Evolutionary conservation across 2,888 invertebrate genomes (phyloP).

Genomic region (Mythimna pallens): DNA sequence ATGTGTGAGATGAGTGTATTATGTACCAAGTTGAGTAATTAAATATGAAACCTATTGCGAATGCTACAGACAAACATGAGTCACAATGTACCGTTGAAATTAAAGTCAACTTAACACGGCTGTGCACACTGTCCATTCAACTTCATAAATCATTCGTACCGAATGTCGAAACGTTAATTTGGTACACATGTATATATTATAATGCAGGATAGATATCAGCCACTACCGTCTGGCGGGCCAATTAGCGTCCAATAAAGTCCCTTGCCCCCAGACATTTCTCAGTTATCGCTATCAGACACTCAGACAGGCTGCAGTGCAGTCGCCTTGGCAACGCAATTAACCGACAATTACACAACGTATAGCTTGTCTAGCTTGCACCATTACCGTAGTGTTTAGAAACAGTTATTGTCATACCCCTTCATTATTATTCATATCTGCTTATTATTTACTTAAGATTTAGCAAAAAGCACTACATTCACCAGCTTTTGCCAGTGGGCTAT

Average conservation of each 20-base stretch:
- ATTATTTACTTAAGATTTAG: constrained; percentile 40
- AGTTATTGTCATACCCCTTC: constrained; percentile 50
- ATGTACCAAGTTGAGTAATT: constrained; percentile 64
- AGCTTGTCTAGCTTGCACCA: constrained; percentile 62
- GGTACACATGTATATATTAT: constrained; percentile 50
- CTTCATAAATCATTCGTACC: constrained; percentile 50
- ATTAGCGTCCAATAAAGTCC: constrained; percentile 84
- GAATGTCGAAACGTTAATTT: constrained; percentile 56
- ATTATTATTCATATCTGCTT: constrained; percentile 46
- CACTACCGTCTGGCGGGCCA: constrained; percentile 82
- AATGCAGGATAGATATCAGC: constrained; percentile 70
- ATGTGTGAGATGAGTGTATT: constrained; percentile 67
- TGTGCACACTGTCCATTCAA: constrained; percentile 43
- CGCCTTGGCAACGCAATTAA: constrained; percentile 80
- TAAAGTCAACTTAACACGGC: constrained; percentile 50
- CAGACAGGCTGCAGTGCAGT: constrained; percentile 69
- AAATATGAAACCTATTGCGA: constrained; percentile 58
- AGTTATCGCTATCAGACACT: constrained; percentile 76
- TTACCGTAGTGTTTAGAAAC: constrained; percentile 59
- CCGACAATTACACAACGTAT: constrained; percentile 79
- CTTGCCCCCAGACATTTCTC: constrained; percentile 80
- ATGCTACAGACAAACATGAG: constrained; percentile 51
- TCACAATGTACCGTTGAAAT: constrained; percentile 59
- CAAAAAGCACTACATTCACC: constrained; percentile 20
- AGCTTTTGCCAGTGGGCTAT: constrained; percentile 25